Evolutionary conservation across 2,888 invertebrate species (phyloP).

Genomic region (Drosophila rellima): DNA sequence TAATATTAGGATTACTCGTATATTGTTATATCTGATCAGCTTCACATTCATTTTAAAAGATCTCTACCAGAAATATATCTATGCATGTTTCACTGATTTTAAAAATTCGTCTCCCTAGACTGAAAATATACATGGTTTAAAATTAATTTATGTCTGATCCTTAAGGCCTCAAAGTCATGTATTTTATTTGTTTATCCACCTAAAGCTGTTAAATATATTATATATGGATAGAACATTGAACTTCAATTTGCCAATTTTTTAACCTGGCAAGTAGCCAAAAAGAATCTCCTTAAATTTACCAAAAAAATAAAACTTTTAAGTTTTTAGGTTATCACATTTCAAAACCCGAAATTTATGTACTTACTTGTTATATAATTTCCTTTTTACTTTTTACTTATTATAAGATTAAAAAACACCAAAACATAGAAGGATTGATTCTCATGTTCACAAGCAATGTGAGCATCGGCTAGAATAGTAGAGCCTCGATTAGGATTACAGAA

Average conservation of each 20-base stretch:
- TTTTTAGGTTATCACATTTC: neutral
- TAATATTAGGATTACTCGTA: neutral
- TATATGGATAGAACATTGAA: too few species aligned
- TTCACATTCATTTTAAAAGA: neutral
- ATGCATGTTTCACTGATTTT: neutral
- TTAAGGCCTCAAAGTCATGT: too few species aligned
- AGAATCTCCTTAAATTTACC: slow-evolving; percentile 1
- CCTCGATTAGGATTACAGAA: neutral
- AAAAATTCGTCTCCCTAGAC: too few species aligned
- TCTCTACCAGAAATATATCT: neutral
- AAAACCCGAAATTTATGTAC: neutral
- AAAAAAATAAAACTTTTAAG: neutral
- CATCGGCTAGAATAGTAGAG: neutral
- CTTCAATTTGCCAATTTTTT: too few species aligned
- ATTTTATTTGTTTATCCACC: too few species aligned
- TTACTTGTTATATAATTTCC: neutral
- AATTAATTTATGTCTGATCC: too few species aligned
- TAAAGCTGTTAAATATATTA: too few species aligned
- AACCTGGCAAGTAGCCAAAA: slow-evolving; percentile 1
- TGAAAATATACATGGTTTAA: too few species aligned
- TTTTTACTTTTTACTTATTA: neutral
- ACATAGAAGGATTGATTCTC: slow-evolving; percentile 4
- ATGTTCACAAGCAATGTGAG: neutral
- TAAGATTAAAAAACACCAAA: neutral
- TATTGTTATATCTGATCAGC: neutral